Base-by-base conservation (phyloP, 92 coral and sea anemone species). In the Palythoa heliodiscus region DNA sequence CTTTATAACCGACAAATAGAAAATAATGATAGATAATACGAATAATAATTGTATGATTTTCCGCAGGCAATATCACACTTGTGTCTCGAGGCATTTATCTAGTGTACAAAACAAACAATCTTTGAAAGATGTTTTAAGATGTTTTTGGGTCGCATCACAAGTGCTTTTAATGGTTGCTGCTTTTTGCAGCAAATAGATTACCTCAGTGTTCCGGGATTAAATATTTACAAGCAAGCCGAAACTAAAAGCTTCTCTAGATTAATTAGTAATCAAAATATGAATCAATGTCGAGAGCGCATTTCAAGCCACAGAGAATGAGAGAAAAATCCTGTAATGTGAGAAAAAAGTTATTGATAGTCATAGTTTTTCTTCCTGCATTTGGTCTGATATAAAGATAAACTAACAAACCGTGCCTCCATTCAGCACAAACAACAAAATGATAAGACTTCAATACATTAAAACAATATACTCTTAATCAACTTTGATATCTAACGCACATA, bases 201-300 rank as follows among this genome's bases (percentile, higher is more conserved):
- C 39, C 57, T 11, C 4, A 60, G 70, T 79, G 52, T 79, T 79
- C 84, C 84, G 84, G 84, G 73, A 23, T 67, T 80, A 80, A 29
- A 20, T 12, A 5, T 2, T 13, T 25, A 19, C 22, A 11, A 63
- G 29, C 60, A 50, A 66, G 43, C 84, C 14, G 35, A 23, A 39
- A 11, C 17, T 48, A 66, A 66, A 80, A 24, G 13, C 84, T 80
- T 63, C 61, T 67, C 75, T 48, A 29, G 1, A 29, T 29, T 29
- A 29, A 54, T 66, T 80, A 80, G 2, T 20, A 66, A 29, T 50
- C 48, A 22, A 52, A 58, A 61, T 24, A 64, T 20, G 20, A 54
- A 24, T 3, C 8, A 43, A 64, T 22, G 40, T 23, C 22, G n/a
- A 75, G 13, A 80, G 22, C 10, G 20, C 10, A 80, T 67, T 50